Conservation (phyloP, 2,113 vertebrate species). For the Passer domesticus region DNA sequence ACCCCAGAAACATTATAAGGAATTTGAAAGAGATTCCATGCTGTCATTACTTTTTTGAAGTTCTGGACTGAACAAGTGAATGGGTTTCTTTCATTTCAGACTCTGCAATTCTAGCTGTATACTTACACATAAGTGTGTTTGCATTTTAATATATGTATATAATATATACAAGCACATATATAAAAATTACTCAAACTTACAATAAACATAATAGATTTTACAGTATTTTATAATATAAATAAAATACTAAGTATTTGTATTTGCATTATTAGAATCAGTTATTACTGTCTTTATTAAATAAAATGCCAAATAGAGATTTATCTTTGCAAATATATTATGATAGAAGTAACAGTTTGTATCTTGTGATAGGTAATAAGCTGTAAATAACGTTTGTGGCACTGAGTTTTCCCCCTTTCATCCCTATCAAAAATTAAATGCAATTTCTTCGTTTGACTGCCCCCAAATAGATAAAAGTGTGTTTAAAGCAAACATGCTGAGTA, state of each 20-base stretch:
- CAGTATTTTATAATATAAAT: not conserved
- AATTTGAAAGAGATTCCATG: not conserved
- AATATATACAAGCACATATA: not conserved
- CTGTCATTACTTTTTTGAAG: not conserved
- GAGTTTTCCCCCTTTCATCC: not conserved
- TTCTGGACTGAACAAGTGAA: not conserved
- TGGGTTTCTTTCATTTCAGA: not conserved
- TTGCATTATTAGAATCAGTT: not conserved
- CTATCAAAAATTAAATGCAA: conserved; percentile 21
- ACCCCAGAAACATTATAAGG: not conserved
- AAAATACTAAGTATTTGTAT: not conserved
- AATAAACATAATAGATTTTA: not conserved
- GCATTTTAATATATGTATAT: not conserved
- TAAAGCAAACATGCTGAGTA: not conserved
- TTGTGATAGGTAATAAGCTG: not conserved
- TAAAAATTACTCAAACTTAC: not conserved
- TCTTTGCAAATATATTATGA: not conserved
- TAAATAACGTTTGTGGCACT: not conserved
- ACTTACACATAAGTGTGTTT: not conserved
- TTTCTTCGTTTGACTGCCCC: conserved; percentile 30
- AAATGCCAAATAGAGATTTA: not conserved
- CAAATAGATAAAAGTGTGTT: not conserved
- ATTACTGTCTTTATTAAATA: not conserved
- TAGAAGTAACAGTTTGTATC: not conserved
- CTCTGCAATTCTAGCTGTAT: not conserved